Evolutionary conservation across 2,113 vertebrate genomes (phyloP), one percentile per base, ranked within the genome.

Genomic region (Hyperoodon ampullatus): DNA sequence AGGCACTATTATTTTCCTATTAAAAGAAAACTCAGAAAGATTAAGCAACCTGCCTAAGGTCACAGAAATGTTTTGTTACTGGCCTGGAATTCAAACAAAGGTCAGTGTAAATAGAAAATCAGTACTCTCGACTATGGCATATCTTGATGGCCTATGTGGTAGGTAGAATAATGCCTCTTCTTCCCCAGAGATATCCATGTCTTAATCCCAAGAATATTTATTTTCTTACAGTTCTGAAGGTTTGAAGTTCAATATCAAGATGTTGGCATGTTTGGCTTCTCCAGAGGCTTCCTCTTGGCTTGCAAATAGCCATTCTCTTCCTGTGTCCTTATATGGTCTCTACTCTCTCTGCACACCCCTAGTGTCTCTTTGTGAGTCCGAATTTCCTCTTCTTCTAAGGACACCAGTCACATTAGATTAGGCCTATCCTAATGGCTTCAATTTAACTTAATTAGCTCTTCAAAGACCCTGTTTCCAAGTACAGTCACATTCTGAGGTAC

Each of bases 81-180:
- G 7, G 90, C 28, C 26, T 61, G 24, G 30, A 90, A 92, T 94
- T 94, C 13, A 94, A 71, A 89, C 13, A 94, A 71, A 89, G 19
- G 13, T 60, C n/a, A 58, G 0, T 42, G 47, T 66, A 71, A 72
- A 23, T 26, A 39, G 11, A 92, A 92, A 95, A 70, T 60, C 13
- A 11, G 81, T 77, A 77, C 26, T 28, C 12, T 13, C 30, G 35
- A 21, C 10, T 26, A 30, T 77, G 2, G 33, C 11, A n/a, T 47
- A 65, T 78, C 4, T 77, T 82, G 33, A 44, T 77, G 28, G 8
- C 2, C 9, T 95, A 5, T 42, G 21, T 87, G 16, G 8, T 63
- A 89, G 21, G 15, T 15, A 63, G 23, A 58, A 82, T 82, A 58
- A 65, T 35, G 35, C 1, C 63, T 81, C 11, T 4, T 71, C 1